Evolutionary conservation across 2,113 vertebrate genomes (phyloP).

Genomic region (Panthera tigris): DNA sequence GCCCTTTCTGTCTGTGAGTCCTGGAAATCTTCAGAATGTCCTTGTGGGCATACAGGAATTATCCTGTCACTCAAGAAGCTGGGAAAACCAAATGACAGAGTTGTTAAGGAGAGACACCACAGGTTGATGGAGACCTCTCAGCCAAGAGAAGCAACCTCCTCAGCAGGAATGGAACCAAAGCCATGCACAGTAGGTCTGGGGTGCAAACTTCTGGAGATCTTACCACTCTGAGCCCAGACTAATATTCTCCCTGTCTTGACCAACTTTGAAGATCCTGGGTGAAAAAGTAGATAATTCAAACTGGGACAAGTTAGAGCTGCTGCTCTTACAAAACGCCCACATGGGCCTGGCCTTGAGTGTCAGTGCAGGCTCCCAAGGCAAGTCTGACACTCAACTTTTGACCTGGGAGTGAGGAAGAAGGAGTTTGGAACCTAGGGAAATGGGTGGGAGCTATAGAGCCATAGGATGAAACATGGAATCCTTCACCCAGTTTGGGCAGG

Average conservation of each 20-base stretch:
- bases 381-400: neutral
- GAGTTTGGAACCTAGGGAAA: neutral
- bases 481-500: no score
- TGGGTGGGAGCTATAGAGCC: neutral
- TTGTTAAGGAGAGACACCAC: no score
- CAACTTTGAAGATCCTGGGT: neutral
- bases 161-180: neutral
- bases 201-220: neutral
- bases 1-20: conserved; percentile 79
- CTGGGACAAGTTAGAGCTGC: neutral
- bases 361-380: neutral
- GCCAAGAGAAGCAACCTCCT: neutral
- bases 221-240: neutral
- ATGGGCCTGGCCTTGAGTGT: neutral
- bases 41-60: conserved; percentile 86
- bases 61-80: conserved; percentile 88
- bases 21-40: conserved; percentile 85
- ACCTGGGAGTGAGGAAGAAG: no score
- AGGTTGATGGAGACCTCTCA: no score
- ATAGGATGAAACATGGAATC: neutral
- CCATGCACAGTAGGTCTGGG: neutral
- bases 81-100: neutral
- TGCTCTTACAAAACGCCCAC: neutral
- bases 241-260: neutral
- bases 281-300: neutral